Evolutionary conservation across 2,888 invertebrate genomes (phyloP).

Genomic region (Galerucella pusilla): DNA sequence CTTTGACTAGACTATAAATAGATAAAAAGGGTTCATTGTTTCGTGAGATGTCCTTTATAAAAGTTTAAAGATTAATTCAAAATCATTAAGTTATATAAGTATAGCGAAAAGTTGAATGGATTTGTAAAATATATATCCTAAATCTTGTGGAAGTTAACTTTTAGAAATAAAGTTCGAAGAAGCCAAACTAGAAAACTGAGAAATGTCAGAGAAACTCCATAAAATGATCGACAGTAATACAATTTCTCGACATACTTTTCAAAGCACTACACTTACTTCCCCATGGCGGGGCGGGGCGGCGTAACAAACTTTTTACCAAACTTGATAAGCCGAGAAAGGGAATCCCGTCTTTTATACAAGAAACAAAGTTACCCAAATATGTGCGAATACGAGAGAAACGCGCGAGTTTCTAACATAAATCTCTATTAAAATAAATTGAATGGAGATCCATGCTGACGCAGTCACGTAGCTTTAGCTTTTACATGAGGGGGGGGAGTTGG

Average conservation of each 20-base stretch:
- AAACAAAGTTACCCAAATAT: constrained; percentile 26
- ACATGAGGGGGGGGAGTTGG: too few relatives aligned
- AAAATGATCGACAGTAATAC: constrained; percentile 12
- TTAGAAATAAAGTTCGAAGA: constrained; percentile 6
- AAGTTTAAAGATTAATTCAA: too few relatives aligned
- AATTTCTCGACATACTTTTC: constrained; percentile 17
- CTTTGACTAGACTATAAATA: too few relatives aligned
- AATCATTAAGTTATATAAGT: not conserved
- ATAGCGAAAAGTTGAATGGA: constrained; percentile 3
- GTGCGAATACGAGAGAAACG: constrained; percentile 13
- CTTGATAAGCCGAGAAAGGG: constrained; percentile 24
- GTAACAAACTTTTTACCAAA: constrained; percentile 24
- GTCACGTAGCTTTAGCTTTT: too few relatives aligned
- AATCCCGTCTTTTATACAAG: constrained; percentile 21
- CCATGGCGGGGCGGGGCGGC: not conserved
- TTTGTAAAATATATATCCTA: constrained; percentile 4
- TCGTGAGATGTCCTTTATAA: too few relatives aligned
- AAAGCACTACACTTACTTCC: constrained; percentile 14
- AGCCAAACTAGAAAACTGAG: constrained; percentile 1
- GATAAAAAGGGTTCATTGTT: too few relatives aligned
- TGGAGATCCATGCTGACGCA: not conserved
- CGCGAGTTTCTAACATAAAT: constrained; percentile 19
- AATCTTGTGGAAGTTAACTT: constrained; percentile 10
- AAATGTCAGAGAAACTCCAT: constrained; percentile 12
- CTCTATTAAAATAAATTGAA: not conserved